Base-by-base conservation (phyloP, 2,888 invertebrate genomes). In the Mactromeris polynyma region DNA sequence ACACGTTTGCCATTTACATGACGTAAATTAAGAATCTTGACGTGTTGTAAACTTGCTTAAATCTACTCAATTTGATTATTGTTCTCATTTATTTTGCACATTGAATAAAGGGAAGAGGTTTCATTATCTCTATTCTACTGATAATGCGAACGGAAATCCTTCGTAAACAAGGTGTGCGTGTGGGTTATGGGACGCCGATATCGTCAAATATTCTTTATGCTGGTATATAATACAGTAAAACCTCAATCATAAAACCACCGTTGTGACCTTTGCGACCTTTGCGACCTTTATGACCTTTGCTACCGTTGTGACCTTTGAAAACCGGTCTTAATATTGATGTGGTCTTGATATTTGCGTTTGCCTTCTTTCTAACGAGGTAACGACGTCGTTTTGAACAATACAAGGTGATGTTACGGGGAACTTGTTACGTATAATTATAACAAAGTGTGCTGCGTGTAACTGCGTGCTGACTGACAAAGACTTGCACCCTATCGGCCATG, bases 131-230 rank as follows among this genome's bases (percentile, higher is more conserved):
- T 36, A 19, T 36, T 36, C 19, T 73, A 73, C 31, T 33, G 73
- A 73, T 73, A 73, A 73, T 19, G 36, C 73, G 73, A 33, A 36
- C 73, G 73, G 73, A 73, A 73, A 73, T 73, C 73, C 73, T 73
- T 17, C 73, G 73, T 73, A 73, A 73, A 73, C 36, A 73, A 33
- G 73, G 36, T 36, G n/a, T 19, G 4, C 33, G 7, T 36, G 7
- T 19, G 17, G 14, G 36, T 36, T 73, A 73, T 73, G 73, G 73
- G 14, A 73, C 33, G 73, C 73, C 73, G 33, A 36, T 64, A 64
- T 2, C 1, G 26, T 64, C 0, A 26, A 1, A 64, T 21, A 26
- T 4, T 7, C 19, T 51, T 51, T 51, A 51, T 9, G 51, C 51
- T 19, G 2, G 19, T 51, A 17, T 51, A 14, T 6, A 9, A n/a